Conservation (phyloP, 2,888 invertebrate genomes). For the Stramonita haemastoma region DNA sequence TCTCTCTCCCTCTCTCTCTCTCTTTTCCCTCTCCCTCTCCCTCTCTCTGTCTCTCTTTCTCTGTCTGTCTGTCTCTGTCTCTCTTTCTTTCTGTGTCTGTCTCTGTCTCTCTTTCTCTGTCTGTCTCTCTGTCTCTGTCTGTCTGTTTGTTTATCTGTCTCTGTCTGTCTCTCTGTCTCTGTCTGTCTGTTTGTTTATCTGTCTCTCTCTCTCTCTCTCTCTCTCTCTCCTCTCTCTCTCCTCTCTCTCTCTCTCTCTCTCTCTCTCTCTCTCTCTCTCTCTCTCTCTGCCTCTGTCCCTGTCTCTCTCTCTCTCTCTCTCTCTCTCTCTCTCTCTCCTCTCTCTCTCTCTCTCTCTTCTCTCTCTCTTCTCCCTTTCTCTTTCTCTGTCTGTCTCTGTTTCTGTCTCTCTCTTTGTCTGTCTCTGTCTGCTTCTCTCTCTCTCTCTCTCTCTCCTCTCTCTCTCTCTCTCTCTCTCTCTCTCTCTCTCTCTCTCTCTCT, state of each 20-base stretch:
- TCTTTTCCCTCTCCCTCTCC: too few relatives aligned
- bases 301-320: background rate
- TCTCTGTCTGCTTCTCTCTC: background rate
- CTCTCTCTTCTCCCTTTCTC: background rate
- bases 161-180: background rate
- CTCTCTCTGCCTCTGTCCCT: too few relatives aligned
- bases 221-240: background rate
- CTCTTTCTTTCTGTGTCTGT: too few relatives aligned
- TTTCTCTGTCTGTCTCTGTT: background rate
- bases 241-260: background rate
- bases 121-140: too few relatives aligned
- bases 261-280: background rate
- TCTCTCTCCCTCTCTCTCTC: too few relatives aligned
- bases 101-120: too few relatives aligned
- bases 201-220: too few relatives aligned
- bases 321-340: background rate
- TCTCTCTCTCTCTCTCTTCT: background rate
- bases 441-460: background rate
- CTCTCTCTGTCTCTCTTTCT: background rate
- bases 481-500: background rate
- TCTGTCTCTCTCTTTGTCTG: background rate
- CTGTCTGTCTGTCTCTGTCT: too few relatives aligned
- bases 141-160: too few relatives aligned
- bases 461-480: background rate
- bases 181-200: too few relatives aligned